Evolutionary conservation across 2,113 vertebrate species (phyloP), one percentile per base, ranked within the genome.

Genomic region (Syngnathus typhle): DNA sequence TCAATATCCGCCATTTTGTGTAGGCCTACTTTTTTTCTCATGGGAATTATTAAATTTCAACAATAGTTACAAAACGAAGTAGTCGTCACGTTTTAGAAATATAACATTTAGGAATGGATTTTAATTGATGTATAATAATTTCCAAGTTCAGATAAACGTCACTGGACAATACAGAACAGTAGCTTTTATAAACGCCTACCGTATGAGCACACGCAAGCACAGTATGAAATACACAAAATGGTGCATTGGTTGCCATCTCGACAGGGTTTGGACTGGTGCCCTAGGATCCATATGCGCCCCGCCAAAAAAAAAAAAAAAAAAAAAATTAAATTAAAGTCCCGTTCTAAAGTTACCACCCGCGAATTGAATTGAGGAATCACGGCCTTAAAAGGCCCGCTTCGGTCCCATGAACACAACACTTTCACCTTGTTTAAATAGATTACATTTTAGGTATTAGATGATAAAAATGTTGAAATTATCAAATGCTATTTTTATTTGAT

Each of bases 251-350:
- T 86, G 70, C 67, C 83, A 81, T 76, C 86, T 80, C 77, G 65
- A 71, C 82, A 84, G 90, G 88, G 84, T 89, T 47, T 47, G 44
- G 44, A 47, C 82, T 78, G 65, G 67, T 85, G 84, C 87, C 88
- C 80, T 77, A 72, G 73, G 82, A 85, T 87, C 87, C 87, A 88
- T 91, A 91, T 91, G 88, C 44, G 15, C 2, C 3, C 18, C 9
- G 15, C 47, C 18, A 2, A 10, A 51, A 52, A 51, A 52, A 10
- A 52, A 32, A 32, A 32, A 32, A 32, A 32, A 32, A 27, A 27
- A 2, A 27, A 27, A 27, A 47, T 18, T 1, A 47, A 47, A 51
- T 46, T 10, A 52, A 52, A 52, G 19, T n/a, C 19, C 19, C 49
- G 49, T 52, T 52, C 6, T 16, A 10, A 1, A n/a, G 8, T 52